Conservation (phyloP, 2,113 vertebrate species). For the Fulica atra region DNA sequence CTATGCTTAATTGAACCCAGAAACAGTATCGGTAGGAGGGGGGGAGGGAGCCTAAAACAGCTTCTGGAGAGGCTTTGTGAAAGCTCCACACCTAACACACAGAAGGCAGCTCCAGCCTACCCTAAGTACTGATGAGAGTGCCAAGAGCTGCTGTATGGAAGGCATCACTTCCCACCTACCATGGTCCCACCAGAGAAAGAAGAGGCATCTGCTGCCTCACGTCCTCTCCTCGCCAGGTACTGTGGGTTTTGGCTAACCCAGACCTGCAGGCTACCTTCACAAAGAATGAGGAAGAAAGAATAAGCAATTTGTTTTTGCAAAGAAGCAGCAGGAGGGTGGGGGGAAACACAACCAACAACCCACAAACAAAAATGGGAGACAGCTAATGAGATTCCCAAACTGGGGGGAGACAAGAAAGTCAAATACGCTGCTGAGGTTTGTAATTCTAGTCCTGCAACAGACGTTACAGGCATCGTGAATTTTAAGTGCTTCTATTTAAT, state of each 20-base stretch:
- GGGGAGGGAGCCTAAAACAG: background rate
- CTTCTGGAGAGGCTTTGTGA: background rate
- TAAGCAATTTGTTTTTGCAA: background rate
- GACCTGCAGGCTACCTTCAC: background rate
- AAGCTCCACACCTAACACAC: background rate
- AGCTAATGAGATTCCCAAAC: background rate
- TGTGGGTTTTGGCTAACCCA: background rate
- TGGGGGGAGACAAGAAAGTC: background rate
- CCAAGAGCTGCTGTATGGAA: background rate
- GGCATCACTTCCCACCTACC: fast-evolving
- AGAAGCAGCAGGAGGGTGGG: background rate
- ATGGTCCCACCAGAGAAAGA: background rate
- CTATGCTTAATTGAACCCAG: background rate
- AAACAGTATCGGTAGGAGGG: background rate
- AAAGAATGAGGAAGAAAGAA: background rate
- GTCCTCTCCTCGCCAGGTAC: background rate
- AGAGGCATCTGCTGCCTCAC: background rate
- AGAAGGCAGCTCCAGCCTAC: background rate
- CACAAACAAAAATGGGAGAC: background rate
- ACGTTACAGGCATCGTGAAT: background rate
- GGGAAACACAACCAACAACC: background rate
- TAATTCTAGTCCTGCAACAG: background rate
- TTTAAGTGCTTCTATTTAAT: background rate
- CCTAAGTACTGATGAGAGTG: background rate
- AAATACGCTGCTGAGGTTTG: background rate